phyloP scores from a whole-genome alignment of 2,113 vertebrate species.

The Heterochromis multidens region DNA sequence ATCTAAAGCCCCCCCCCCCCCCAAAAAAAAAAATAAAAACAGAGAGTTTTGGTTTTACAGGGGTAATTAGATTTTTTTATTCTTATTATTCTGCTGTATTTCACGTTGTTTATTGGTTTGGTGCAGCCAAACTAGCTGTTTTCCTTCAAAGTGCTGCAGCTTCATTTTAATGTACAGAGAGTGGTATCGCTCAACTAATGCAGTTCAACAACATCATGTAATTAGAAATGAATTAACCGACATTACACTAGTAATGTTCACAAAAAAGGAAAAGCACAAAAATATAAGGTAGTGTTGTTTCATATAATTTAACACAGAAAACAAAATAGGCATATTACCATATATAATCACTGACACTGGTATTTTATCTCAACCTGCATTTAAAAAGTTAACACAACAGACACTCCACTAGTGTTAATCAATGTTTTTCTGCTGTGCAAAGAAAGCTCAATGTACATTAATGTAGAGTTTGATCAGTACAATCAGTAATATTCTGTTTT shows the following conservation, averaged over 20 bases:
- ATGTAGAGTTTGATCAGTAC: constrained; percentile 16
- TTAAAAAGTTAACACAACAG: not conserved
- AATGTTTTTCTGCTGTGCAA: constrained; percentile 12
- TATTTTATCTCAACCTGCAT: constrained; percentile 10
- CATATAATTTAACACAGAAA: constrained; percentile 31
- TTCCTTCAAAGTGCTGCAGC: not conserved
- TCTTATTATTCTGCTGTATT: not conserved
- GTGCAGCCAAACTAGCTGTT: not conserved
- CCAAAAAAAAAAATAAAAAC: fast-evolving
- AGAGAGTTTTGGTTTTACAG: not conserved
- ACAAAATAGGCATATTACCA: not conserved
- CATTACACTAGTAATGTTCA: not conserved
- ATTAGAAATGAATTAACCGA: not conserved
- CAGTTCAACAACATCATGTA: not conserved
- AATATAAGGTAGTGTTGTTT: constrained; percentile 18
- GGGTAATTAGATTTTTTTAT: not conserved
- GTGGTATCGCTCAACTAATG: not conserved
- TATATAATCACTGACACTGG: constrained; percentile 17
- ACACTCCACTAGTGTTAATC: not conserved
- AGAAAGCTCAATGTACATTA: not conserved
- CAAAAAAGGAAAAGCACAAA: not conserved
- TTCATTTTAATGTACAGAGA: not conserved
- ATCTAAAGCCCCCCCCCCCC: no score
- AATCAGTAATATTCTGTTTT: not conserved
- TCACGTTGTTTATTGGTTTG: not conserved